Evolutionary conservation across 2,888 invertebrate genomes (phyloP), one percentile per base, ranked within the genome.

Genomic region (Conops quadrifasciatus): DNA sequence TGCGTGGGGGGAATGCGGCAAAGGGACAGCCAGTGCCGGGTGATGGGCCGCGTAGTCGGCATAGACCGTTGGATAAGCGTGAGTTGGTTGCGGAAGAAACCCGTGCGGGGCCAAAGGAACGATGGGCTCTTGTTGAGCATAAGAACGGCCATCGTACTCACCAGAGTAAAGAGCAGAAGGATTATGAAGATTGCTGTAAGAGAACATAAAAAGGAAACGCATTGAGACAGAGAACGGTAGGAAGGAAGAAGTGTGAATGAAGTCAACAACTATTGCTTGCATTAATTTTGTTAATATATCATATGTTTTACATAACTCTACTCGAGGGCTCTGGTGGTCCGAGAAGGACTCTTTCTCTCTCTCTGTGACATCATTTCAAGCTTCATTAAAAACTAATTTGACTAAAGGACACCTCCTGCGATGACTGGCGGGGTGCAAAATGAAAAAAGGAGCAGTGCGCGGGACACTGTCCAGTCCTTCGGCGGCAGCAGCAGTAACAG

Each of bases 301-400:
- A 77, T 81, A 80, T 77, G 73, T 81, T 80, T 81, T 80, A 77
- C 81, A 79, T 79, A 71, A 71, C 60, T 67, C 74, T 72, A 30
- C 9, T 21, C 47, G 30, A 49, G 21, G 19, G 13, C 2, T 56
- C 21, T 51, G 13, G 26, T 53, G n/a, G 24, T 26, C 24, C 15
- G 5, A 7, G 21, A 7, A 5, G 1, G 11, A 26, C 24, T 28
- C 16, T 9, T n/a, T 47, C 15, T 59, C 59, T 47, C 72, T 71
- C 68, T 78, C 77, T 79, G 81, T 81, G 81, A 82, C 80, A 83
- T 83, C 80, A 79, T 82, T 84, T 82, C 80, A 81, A 78, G 82
- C 77, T 77, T 82, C 81, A 82, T 84, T 79, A 81, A 71, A 77
- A 78, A 77, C 76, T 80, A 79, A 80, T 78, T 74, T 30, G 15